phyloP scores from a whole-genome alignment of 1,140 invertebrate genomes.

The Amphibalanus amphitrite region DNA sequence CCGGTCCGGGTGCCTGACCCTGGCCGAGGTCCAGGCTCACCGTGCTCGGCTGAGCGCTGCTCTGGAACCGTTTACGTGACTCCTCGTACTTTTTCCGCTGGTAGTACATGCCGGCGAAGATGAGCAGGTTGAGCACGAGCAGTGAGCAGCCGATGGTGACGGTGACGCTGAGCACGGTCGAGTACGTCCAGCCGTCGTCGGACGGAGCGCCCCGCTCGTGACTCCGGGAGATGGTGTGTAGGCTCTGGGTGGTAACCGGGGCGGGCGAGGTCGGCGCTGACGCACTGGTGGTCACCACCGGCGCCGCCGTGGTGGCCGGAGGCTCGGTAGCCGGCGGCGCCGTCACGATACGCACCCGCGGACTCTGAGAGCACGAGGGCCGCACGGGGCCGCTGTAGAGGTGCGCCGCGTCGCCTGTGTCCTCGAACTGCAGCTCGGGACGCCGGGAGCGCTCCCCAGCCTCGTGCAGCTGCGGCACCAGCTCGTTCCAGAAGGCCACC shows the following conservation, averaged over 20 bases:
- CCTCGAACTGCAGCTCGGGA: conserved; percentile 16
- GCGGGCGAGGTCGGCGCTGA: conserved; percentile 7
- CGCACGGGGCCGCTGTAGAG: conserved; percentile 16
- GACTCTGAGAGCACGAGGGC: conserved; percentile 13
- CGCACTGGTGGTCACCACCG: conserved; percentile 22
- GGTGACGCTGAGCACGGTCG: conserved; percentile 74
- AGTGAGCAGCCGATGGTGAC: conserved; percentile 80
- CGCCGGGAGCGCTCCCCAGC: conserved; percentile 14
- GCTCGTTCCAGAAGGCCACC: conserved; percentile 35
- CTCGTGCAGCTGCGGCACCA: conserved; percentile 32
- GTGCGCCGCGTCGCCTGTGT: conserved; percentile 19
- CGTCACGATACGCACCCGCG: conserved; percentile 14
- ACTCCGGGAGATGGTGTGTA: conserved; percentile 4
- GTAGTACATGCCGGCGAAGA: conserved; percentile 83
- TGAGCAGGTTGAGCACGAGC: conserved; percentile 74
- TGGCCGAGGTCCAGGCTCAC: background rate
- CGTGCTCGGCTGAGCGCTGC: background rate
- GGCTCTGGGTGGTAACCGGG: conserved; percentile 8
- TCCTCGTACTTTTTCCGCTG: conserved; percentile 40
- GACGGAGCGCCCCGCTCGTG: conserved; percentile 1
- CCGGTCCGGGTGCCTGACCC: background rate
- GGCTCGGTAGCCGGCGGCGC: conserved; percentile 19
- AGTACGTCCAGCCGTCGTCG: conserved; percentile 36
- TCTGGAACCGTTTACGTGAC: background rate
- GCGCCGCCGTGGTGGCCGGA: conserved; percentile 22